phyloP scores from a whole-genome alignment of 2,797 vertebrate genomes.

The Enteromius viviparus region DNA sequence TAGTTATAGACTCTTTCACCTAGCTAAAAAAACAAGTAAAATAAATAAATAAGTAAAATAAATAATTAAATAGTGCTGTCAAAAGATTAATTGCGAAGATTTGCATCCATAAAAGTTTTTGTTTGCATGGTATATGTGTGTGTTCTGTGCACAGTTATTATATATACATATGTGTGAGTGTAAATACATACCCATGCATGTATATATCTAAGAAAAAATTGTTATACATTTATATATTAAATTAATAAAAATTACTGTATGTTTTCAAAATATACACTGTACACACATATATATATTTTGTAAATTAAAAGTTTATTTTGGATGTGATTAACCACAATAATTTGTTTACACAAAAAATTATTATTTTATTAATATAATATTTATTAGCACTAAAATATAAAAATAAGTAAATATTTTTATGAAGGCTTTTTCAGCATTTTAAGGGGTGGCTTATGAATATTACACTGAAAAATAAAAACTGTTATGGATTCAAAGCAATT shows the following conservation, averaged over 20 bases:
- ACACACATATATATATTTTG: neutral
- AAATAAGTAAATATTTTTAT: neutral
- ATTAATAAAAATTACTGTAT: neutral
- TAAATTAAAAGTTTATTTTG: neutral
- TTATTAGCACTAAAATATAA: neutral
- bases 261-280: neutral
- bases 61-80: neutral
- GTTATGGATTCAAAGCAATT: neutral
- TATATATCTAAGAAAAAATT: neutral
- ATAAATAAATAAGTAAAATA: neutral
- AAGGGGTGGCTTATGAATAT: neutral
- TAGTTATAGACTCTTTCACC: conserved; percentile 12
- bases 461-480: neutral
- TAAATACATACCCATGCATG: too few relatives aligned
- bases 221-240: neutral
- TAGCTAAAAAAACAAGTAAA: too few relatives aligned
- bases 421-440: neutral
- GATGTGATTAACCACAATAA: neutral
- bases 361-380: too few relatives aligned
- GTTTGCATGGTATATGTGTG: neutral
- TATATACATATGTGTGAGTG: neutral
- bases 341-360: neutral
- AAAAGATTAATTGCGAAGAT: neutral
- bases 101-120: neutral
- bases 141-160: neutral